Evolutionary conservation across 2,113 vertebrate species (phyloP), one percentile per base, ranked within the genome.

Genomic region (Plectropomus leopardus): DNA sequence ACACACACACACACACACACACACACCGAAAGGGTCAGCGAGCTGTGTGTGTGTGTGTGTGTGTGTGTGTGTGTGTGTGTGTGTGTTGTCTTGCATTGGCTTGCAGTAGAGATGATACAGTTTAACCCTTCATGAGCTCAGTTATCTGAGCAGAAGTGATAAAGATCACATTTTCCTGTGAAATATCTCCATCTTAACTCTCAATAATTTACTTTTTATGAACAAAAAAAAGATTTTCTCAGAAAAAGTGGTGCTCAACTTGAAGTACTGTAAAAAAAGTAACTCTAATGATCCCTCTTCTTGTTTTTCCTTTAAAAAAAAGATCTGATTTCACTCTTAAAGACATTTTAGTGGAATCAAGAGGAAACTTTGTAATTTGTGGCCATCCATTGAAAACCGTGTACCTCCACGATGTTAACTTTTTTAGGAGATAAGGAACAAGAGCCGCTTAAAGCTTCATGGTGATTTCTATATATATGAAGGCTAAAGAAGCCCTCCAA

Each of bases 1-100:
- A 19, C 69, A 74, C 57, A 72, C 36, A 76, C 50, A 63, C n/a
- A 36, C 32, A 60, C 57, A 59, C 32, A 59, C 32, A 57, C 28
- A 57, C 55, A 48, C 47, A 48, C 47, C 9, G 6, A 57, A 10
- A 40, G 53, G 24, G 53, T 28, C 54, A 30, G 13, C 10, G 13
- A 30, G n/a, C 7, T 60, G 55, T 58, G 28, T 54, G 48, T 65
- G 72, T 69, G 34, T 69, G 48, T 40, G 71, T 70, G 50, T 32
- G 21, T 45, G 7, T 28, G 60, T 64, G 60, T 59, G 57, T 57
- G 28, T 34, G 53, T 32, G 55, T 32, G 64, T 63, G 19, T 14
- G 19, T 50, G 21, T 36, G 30, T 57, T 44, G 36, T 11, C 8
- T 40, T 40, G 8, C 36, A 40, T 40, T 40, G 8, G 8, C 36